These are phyloP conservation scores for Nysson spinosus DNA, from an alignment of 2,888 invertebrate species.

Conservation along the genomic window DNA sequence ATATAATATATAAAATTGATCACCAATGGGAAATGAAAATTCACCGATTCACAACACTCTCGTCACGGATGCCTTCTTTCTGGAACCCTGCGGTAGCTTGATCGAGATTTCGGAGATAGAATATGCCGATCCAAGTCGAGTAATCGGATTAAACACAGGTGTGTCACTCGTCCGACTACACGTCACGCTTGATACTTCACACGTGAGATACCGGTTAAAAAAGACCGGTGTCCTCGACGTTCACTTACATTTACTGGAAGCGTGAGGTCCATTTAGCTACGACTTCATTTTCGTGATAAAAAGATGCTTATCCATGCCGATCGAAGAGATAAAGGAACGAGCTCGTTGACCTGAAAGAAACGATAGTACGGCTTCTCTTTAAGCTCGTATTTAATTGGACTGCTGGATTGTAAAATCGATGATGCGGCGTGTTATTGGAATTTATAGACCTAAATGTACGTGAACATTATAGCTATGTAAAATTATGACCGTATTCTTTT, in stretches of 20 bases:
- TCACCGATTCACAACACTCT: too few relatives aligned
- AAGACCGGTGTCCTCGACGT: neutral
- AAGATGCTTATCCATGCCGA: constrained; percentile 28
- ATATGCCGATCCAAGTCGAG: constrained; percentile 33
- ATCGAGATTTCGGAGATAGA: constrained; percentile 32
- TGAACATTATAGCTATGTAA: too few relatives aligned
- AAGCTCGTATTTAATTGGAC: constrained; percentile 8
- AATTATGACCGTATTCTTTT: too few relatives aligned
- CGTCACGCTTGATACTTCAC: constrained; percentile 29
- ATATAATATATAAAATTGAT: too few relatives aligned
- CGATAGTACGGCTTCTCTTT: constrained; percentile 29
- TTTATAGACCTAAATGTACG: too few relatives aligned
- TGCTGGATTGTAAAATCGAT: constrained; percentile 1
- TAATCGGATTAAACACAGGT: constrained; percentile 60
- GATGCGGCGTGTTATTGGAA: constrained; percentile 1
- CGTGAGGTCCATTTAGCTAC: neutral
- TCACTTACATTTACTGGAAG: neutral
- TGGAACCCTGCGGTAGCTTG: neutral
- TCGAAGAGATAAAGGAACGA: constrained; percentile 20
- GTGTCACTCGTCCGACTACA: constrained; percentile 28
- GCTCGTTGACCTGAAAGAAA: constrained; percentile 37
- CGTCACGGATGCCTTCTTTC: constrained; percentile 2
- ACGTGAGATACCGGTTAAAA: constrained; percentile 15
- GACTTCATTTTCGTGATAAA: constrained; percentile 33
- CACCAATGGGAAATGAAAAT: too few relatives aligned